phyloP scores from a whole-genome alignment of 2,888 invertebrate species.

The Pasiphila rectangulata region DNA sequence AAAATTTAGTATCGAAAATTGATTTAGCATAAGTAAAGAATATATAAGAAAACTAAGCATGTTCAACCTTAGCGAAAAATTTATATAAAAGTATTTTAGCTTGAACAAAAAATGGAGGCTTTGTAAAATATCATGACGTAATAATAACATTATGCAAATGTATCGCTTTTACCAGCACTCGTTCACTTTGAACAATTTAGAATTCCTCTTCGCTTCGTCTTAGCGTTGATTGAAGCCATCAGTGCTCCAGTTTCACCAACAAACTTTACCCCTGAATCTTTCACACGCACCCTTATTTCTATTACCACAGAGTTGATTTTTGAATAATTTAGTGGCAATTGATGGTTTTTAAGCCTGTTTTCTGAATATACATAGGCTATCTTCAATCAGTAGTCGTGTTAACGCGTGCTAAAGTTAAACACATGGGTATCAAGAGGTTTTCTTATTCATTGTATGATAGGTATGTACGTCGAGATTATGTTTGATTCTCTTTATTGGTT shows the following conservation, averaged over 20 bases:
- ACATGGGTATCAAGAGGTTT: constrained; percentile 21
- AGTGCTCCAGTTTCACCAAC: constrained; percentile 39
- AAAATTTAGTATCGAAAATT: constrained; percentile 12
- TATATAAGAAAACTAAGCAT: too few relatives aligned
- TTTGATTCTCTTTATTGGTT: constrained; percentile 3
- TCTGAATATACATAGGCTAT: constrained; percentile 47
- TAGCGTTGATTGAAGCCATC: constrained; percentile 54
- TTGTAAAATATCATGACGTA: constrained; percentile 19
- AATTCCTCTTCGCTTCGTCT: constrained; percentile 40
- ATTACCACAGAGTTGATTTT: constrained; percentile 16
- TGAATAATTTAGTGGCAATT: neutral
- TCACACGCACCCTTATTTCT: constrained; percentile 8
- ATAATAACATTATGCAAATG: constrained; percentile 23
- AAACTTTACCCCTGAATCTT: constrained; percentile 30
- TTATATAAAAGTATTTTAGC: neutral
- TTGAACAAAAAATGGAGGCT: constrained; percentile 7
- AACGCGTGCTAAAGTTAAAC: constrained; percentile 40
- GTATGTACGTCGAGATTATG: constrained; percentile 1
- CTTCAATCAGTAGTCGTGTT: constrained; percentile 51
- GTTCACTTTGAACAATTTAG: constrained; percentile 42
- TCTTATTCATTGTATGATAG: constrained; percentile 15
- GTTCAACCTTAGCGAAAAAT: too few relatives aligned
- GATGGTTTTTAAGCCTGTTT: constrained; percentile 27
- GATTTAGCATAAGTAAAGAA: constrained; percentile 4
- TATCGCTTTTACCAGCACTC: constrained; percentile 32